Conservation (phyloP, 2,113 vertebrate species). For the Petroica traversi region DNA sequence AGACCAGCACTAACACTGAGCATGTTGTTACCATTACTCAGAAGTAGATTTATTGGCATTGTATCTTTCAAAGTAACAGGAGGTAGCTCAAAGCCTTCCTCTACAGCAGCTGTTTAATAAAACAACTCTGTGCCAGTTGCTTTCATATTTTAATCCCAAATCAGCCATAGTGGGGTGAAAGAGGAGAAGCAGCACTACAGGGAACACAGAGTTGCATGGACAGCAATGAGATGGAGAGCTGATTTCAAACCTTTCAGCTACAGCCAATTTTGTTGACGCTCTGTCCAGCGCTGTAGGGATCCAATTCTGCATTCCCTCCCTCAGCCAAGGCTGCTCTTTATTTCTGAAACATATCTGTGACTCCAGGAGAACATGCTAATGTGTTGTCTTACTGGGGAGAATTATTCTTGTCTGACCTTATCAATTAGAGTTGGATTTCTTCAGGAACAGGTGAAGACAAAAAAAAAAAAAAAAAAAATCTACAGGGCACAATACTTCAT, state of each 20-base stretch:
- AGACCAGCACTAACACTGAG: not conserved
- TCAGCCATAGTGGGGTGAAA: not conserved
- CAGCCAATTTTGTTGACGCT: not conserved
- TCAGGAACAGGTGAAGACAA: not conserved
- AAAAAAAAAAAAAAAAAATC: not conserved
- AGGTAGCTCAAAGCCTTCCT: conserved; percentile 39
- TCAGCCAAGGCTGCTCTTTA: not conserved
- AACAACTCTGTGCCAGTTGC: not conserved
- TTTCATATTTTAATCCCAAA: conserved; percentile 61
- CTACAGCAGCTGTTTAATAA: conserved; percentile 34
- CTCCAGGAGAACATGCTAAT: not conserved
- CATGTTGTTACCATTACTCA: conserved; percentile 7
- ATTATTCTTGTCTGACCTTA: not conserved
- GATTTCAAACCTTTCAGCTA: conserved; percentile 19
- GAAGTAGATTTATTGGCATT: conserved; percentile 44
- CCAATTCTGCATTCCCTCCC: not conserved
- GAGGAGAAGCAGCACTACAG: not conserved
- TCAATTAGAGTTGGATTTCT: not conserved
- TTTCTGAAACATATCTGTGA: not conserved
- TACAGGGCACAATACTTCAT: not conserved
- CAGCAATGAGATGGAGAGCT: not conserved
- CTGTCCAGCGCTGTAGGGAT: not conserved
- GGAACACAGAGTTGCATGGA: not conserved
- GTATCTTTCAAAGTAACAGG: conserved; percentile 49
- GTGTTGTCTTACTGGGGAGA: not conserved